Conservation (phyloP, 2,797 vertebrate genomes). For the Halcyon smyrnensis region DNA sequence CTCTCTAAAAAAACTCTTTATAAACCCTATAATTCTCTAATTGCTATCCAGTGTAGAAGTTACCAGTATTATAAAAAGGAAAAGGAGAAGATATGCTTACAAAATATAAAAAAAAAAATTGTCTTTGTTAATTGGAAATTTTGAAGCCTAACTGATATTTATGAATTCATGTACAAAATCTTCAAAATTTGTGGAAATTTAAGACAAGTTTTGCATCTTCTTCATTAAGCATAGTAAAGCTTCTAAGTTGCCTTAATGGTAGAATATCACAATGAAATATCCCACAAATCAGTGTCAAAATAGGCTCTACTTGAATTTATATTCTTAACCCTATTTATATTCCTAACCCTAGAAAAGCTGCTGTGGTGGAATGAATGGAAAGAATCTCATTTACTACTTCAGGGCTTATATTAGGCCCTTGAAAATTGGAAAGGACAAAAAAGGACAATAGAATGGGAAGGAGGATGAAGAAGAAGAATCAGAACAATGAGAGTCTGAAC, state of each 20-base stretch:
- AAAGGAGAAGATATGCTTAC: background rate
- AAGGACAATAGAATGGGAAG: background rate
- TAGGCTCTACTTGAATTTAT: background rate
- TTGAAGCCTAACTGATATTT: background rate
- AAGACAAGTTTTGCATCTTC: background rate
- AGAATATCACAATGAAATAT: background rate
- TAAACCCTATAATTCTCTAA: background rate
- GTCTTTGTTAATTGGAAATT: background rate
- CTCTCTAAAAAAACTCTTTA: background rate
- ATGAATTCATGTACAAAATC: background rate
- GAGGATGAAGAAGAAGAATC: background rate
- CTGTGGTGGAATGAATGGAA: background rate
- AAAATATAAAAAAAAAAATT: background rate
- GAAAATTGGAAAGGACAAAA: background rate
- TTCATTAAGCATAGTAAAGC: background rate
- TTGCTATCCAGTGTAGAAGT: background rate
- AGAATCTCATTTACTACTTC: background rate
- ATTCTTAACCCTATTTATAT: background rate
- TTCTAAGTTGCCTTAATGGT: background rate
- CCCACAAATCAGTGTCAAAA: background rate
- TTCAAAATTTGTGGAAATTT: background rate
- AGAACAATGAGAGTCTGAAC: background rate
- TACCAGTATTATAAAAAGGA: background rate
- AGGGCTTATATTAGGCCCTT: background rate
- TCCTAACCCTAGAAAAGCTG: background rate